These are phyloP conservation scores for Chrysemys picta DNA, from an alignment of 2,113 vertebrate species.

Conservation along the genomic window DNA sequence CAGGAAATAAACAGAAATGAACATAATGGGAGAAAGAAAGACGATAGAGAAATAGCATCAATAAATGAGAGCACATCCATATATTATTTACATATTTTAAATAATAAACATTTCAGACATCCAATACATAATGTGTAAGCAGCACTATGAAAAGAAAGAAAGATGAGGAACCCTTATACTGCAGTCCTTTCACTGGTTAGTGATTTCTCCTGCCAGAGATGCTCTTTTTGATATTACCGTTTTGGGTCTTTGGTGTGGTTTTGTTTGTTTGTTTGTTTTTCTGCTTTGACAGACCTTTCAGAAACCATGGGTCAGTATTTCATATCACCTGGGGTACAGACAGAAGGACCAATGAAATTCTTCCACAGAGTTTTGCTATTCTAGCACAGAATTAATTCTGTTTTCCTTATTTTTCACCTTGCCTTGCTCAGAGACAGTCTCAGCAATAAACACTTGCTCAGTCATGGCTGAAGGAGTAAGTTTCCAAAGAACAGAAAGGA, in stretches of 20 bases:
- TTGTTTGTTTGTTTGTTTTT: neutral
- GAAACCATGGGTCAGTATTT: neutral
- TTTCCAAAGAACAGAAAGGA: neutral
- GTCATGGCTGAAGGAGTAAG: neutral
- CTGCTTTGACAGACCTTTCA: neutral
- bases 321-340: neutral
- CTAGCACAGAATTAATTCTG: neutral
- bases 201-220: neutral
- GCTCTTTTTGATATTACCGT: neutral
- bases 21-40: neutral
- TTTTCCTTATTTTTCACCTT: neutral
- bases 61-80: neutral
- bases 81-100: neutral
- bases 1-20: conserved; percentile 15
- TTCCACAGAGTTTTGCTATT: neutral
- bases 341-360: neutral
- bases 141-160: neutral
- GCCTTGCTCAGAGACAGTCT: neutral
- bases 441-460: neutral
- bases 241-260: neutral
- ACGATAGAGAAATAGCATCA: neutral
- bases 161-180: neutral
- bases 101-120: accelerated
- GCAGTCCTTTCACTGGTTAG: neutral
- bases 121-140: neutral